Percentiles rank a stretch among this genome's conserved stretches.
phyloP scores from a whole-genome alignment of 2,888 invertebrate genomes.

The Pyrrhosoma nymphula region DNA sequence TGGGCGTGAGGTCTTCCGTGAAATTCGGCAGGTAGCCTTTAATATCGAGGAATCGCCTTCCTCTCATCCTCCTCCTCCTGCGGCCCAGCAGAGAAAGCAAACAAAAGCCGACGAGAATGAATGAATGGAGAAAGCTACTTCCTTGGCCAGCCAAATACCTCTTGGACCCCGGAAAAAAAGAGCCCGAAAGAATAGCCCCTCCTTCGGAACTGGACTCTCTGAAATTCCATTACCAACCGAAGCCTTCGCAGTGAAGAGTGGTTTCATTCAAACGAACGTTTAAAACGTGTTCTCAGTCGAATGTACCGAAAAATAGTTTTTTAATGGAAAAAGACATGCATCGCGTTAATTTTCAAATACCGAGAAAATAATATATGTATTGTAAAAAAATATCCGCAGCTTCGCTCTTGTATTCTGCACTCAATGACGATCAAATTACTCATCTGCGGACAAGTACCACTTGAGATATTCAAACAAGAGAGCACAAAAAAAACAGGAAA shows the following conservation, averaged over 20 bases:
- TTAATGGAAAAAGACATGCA: too few species aligned
- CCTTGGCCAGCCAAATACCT: neutral
- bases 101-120: constrained; percentile 19
- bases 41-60: neutral
- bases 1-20: neutral
- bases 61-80: neutral
- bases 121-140: constrained; percentile 36
- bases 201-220: neutral
- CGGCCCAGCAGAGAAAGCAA: neutral
- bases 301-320: too few species aligned
- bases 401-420: too few species aligned
- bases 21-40: neutral
- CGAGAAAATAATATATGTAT: too few species aligned
- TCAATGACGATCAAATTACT: too few species aligned
- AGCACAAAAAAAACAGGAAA: too few species aligned
- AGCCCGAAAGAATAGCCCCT: neutral
- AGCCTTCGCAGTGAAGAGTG: neutral
- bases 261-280: too few species aligned
- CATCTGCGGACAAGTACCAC: too few species aligned
- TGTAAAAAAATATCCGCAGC: too few species aligned
- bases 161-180: neutral
- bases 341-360: too few species aligned
- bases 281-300: too few species aligned
- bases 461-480: too few species aligned
- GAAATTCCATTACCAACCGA: neutral